Evolutionary conservation across 1,140 invertebrate species (phyloP), one percentile per base, ranked within the genome.

Genomic region (Venturia canescens): DNA sequence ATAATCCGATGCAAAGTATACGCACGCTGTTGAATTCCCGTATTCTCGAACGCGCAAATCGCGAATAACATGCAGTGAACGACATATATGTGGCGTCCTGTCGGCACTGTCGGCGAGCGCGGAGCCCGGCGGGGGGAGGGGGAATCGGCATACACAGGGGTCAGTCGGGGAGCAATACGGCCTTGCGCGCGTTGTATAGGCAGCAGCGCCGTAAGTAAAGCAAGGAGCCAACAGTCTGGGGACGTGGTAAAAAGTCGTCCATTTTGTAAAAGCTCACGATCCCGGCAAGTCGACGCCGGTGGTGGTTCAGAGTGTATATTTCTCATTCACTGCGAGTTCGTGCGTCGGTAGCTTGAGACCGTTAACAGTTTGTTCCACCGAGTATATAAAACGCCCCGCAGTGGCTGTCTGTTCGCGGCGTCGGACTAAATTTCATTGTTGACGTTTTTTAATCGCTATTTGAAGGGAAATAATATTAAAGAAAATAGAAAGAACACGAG

Each of bases 261-360:
- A 90, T 90, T 89, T 89, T 89, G 85, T 84, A 69, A 34, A 66
- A 67, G 71, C 50, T 21, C 72, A 82, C 74, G 88, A 88, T 89
- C 87, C 87, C 87, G 86, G 84, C 44, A 84, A 86, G 86, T 87
- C 88, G 87, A 88, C 88, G 85, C 88, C 87, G 87, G 87, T 89
- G 89, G 38, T 69, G 27, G n/a, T n/a, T 31, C 1, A n/a, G 26
- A 82, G 78, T 71, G 78, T 87, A 86, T 85, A 88, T 86, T 87
- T 87, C 83, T 21, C 79, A 82, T 86, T 89, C 80, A 80, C 83
- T 83, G 77, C 50, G 83, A 87, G 86, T 88, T 88, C 84, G 29
- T 69, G 83, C 77, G 80, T 82, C 72, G 57, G 5, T 57, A 53
- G 38, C 38, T 48, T 53, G 15, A 23, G 57, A 63, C 63, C 66